phyloP scores from a whole-genome alignment of 23 tunicate species.

The Trididemnum miniatum region DNA sequence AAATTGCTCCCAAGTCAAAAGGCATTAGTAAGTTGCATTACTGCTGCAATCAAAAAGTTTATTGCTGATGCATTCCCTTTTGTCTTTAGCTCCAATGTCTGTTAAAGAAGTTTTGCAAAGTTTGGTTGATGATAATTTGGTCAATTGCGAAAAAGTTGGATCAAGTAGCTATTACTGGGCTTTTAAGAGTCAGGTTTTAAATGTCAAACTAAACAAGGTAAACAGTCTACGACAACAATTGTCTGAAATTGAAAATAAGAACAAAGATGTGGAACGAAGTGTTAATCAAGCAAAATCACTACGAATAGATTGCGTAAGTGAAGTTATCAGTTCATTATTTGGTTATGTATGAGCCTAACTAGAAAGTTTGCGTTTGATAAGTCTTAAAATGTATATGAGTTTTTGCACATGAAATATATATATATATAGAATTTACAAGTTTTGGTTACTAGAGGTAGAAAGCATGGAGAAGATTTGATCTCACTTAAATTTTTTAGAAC shows the following conservation, averaged over 20 bases:
- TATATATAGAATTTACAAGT: no score
- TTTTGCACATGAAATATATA: no score
- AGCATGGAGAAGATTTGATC: no score
- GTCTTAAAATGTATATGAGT: no score
- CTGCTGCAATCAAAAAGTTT: no score
- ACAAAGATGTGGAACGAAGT: conserved; percentile 10
- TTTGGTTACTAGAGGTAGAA: no score
- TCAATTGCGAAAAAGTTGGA: conserved; percentile 96
- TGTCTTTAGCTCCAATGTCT: conserved; percentile 89
- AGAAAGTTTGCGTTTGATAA: no score
- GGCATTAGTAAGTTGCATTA: conserved; percentile 78
- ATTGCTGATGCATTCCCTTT: no score
- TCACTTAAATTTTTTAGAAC: conserved; percentile 39
- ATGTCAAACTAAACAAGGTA: conserved; percentile 52
- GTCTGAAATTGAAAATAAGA: conserved; percentile 42
- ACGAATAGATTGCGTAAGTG: conserved; percentile 53
- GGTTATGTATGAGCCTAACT: no score
- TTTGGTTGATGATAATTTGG: conserved; percentile 89
- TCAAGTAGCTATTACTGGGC: conserved; percentile 93
- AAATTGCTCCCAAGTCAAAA: conserved; percentile 91
- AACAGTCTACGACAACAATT: conserved; percentile 29
- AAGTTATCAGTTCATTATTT: no score
- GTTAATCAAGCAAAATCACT: conserved; percentile 40
- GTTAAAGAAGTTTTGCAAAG: conserved; percentile 95
- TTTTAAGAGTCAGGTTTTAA: conserved; percentile 78